Evolutionary conservation across 1,140 invertebrate species (phyloP).

Genomic region (Drosophila pseudoobscura): DNA sequence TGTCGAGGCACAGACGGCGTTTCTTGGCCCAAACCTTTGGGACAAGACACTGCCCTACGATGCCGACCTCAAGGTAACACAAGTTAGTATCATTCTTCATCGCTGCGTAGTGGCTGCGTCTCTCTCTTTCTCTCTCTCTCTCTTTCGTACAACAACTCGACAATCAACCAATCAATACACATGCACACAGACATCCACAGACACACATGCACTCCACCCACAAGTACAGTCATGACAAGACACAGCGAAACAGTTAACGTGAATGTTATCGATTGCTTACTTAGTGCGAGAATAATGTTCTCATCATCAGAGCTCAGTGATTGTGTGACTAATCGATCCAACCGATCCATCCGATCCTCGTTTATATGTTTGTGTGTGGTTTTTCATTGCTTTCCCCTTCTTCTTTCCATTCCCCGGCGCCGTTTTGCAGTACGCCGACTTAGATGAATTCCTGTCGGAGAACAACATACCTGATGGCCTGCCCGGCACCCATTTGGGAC

Average conservation of each 20-base stretch:
- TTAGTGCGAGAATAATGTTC: constrained; percentile 77
- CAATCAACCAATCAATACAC: constrained; percentile 11
- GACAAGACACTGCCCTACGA: constrained; percentile 95
- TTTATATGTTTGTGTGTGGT: background rate
- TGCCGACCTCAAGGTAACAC: constrained; percentile 96
- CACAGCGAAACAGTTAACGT: constrained; percentile 44
- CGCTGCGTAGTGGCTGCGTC: constrained; percentile 84
- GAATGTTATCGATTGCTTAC: constrained; percentile 57
- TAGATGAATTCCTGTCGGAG: constrained; percentile 97
- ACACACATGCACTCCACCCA: constrained; percentile 1
- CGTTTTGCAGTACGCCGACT: constrained; percentile 91
- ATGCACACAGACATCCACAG: constrained; percentile 25
- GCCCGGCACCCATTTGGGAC: constrained; percentile 86
- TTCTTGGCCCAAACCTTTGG: constrained; percentile 97
- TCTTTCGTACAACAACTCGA: constrained; percentile 31
- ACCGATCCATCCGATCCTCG: background rate
- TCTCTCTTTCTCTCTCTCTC: background rate
- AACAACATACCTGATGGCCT: constrained; percentile 94
- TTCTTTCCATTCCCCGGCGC: constrained; percentile 69
- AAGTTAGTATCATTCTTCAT: constrained; percentile 85
- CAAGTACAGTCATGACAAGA: constrained; percentile 51
- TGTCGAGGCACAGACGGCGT: constrained; percentile 95
- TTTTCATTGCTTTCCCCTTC: constrained; percentile 18
- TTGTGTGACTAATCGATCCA: constrained; percentile 37
- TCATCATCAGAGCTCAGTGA: constrained; percentile 61